Conservation (phyloP, 1,140 invertebrate genomes). For the Drosophila mauritiana region DNA sequence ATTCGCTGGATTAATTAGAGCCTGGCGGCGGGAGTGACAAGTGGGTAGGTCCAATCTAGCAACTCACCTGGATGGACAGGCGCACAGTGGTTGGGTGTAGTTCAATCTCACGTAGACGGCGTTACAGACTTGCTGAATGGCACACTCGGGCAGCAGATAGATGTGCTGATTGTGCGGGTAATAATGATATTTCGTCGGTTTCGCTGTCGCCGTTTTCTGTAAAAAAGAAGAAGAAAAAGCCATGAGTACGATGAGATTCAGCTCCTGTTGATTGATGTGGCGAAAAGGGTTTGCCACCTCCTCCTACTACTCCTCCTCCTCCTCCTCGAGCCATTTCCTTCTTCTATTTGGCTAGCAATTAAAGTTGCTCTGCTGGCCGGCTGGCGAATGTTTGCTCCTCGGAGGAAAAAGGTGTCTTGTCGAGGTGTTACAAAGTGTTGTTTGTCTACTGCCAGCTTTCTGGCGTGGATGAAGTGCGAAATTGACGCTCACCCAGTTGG, state of each 20-base stretch:
- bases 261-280: conserved; percentile 51
- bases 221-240: conserved; percentile 83
- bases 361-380: conserved; percentile 44
- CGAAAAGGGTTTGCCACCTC: conserved; percentile 26
- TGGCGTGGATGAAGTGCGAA: conserved; percentile 65
- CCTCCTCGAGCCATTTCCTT: conserved; percentile 1
- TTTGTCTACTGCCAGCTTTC: conserved; percentile 35
- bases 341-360: conserved; percentile 46
- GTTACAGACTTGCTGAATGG: conserved; percentile 96
- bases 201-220: conserved; percentile 91
- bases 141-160: conserved; percentile 95
- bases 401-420: conserved; percentile 40
- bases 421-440: conserved; percentile 44
- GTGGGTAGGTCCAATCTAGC: conserved; percentile 12
- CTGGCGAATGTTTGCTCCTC: conserved; percentile 62
- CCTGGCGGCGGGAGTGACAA: conserved; percentile 35
- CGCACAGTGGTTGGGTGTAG: conserved; percentile 96
- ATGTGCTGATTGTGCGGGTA: conserved; percentile 97
- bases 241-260: conserved; percentile 20
- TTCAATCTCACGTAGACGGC: conserved; percentile 96
- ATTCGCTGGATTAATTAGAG: conserved; percentile 50
- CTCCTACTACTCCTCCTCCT: not conserved
- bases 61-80: conserved; percentile 90
- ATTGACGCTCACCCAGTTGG: conserved; percentile 51
- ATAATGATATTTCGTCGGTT: conserved; percentile 96